These are phyloP conservation scores for Scomber colias DNA, from an alignment of 2,113 vertebrate species.

Conservation along the genomic window DNA sequence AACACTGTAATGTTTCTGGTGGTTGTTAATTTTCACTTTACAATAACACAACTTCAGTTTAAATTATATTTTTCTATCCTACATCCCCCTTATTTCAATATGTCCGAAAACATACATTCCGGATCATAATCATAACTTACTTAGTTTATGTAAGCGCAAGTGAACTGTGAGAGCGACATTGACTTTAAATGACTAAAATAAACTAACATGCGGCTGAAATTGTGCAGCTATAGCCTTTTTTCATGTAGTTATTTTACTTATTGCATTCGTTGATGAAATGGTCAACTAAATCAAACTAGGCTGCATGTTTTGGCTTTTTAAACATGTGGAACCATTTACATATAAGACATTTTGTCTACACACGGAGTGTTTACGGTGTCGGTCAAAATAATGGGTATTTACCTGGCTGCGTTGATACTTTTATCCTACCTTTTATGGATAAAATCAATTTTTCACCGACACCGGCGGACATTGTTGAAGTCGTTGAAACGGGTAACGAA, in stretches of 20 bases:
- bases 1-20: constrained; percentile 58
- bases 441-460: constrained; percentile 68
- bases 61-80: neutral
- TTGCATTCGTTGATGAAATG: neutral
- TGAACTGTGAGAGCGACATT: neutral
- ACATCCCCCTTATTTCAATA: neutral
- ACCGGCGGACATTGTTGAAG: constrained; percentile 30
- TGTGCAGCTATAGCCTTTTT: neutral
- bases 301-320: neutral
- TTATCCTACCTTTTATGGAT: constrained; percentile 69
- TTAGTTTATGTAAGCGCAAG: neutral
- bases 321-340: constrained; percentile 69
- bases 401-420: constrained; percentile 50
- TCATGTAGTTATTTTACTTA: neutral
- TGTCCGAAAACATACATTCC: fast-evolving
- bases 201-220: neutral
- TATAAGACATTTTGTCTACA: constrained; percentile 31
- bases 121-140: neutral
- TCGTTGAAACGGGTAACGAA: constrained; percentile 40
- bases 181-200: neutral
- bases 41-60: neutral
- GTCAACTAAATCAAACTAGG: neutral
- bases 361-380: constrained; percentile 76
- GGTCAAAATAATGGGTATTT: constrained; percentile 80
- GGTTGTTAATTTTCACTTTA: constrained; percentile 47